Percentiles rank a stretch among this genome's conserved stretches.
Conservation (phyloP, 2,797 vertebrate genomes). For the Peromyscus melanophrys region DNA sequence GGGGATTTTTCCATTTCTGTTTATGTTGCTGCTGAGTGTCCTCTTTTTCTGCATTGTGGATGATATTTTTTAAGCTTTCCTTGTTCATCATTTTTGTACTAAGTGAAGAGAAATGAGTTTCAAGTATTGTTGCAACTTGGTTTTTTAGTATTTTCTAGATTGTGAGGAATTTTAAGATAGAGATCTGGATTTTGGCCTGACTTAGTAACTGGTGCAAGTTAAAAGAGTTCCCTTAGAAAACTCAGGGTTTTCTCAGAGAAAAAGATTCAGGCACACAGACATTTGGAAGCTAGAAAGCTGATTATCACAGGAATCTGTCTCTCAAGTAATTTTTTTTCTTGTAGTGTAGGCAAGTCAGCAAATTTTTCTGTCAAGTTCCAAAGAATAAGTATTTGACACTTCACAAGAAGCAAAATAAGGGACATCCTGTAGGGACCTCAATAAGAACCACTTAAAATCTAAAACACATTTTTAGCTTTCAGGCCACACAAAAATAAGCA, state of each 20-base stretch:
- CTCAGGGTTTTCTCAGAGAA: background rate
- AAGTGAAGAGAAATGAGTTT: background rate
- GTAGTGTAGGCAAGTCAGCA: background rate
- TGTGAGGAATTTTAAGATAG: background rate
- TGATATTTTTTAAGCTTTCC: background rate
- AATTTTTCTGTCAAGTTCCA: background rate
- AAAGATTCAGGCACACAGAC: background rate
- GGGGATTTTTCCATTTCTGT: background rate
- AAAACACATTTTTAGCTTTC: constrained; percentile 12
- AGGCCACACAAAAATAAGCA: constrained; percentile 14
- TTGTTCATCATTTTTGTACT: background rate
- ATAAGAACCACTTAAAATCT: constrained; percentile 28
- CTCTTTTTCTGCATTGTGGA: background rate
- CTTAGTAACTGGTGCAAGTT: background rate
- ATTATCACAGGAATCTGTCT: background rate
- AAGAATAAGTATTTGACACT: constrained; percentile 31
- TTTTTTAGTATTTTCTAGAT: background rate
- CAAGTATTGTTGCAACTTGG: background rate
- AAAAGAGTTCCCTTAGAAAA: background rate
- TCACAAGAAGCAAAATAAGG: constrained; percentile 23
- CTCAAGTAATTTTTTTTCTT: background rate
- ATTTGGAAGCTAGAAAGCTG: background rate
- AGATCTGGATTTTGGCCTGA: background rate
- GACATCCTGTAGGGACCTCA: background rate
- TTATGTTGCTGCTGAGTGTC: too few species aligned